Conservation (phyloP, 2,888 invertebrate species). For the Odontothrips loti region DNA sequence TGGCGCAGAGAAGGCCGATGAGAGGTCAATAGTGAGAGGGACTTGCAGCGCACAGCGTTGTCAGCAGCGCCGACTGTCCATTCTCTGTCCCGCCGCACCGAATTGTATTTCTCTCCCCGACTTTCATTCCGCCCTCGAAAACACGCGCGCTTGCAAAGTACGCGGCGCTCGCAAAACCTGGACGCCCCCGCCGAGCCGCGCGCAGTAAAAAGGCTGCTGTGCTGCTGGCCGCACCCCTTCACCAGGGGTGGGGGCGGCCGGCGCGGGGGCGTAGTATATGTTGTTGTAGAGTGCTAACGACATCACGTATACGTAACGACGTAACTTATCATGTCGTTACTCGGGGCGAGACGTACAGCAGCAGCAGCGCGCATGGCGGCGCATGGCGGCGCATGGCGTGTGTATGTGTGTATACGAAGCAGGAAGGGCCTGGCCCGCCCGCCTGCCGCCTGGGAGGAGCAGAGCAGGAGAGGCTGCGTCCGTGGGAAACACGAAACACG, state of each 20-base stretch:
- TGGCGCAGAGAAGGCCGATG: no score
- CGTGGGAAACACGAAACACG: no score
- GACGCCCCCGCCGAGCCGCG: not conserved
- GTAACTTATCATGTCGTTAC: conserved; percentile 25
- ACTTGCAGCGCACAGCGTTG: no score
- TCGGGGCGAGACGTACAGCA: not conserved
- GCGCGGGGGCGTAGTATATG: not conserved
- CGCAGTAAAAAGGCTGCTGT: not conserved
- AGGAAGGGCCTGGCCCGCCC: not conserved
- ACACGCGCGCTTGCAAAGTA: not conserved
- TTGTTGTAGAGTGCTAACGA: conserved; percentile 14
- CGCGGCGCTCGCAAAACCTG: not conserved
- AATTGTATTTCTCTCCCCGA: no score
- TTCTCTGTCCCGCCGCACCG: no score
- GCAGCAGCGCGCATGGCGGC: not conserved
- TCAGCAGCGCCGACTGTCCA: no score
- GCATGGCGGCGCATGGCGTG: not conserved
- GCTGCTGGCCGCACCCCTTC: not conserved
- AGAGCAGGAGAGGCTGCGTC: not conserved
- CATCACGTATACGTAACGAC: conserved; percentile 16
- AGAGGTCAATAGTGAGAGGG: no score
- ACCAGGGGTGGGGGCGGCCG: not conserved
- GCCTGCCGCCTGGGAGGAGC: not conserved
- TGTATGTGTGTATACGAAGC: not conserved
- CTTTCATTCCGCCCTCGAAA: no score